Base-by-base conservation (phyloP, 1,140 invertebrate genomes). In the Nomia melanderi region DNA sequence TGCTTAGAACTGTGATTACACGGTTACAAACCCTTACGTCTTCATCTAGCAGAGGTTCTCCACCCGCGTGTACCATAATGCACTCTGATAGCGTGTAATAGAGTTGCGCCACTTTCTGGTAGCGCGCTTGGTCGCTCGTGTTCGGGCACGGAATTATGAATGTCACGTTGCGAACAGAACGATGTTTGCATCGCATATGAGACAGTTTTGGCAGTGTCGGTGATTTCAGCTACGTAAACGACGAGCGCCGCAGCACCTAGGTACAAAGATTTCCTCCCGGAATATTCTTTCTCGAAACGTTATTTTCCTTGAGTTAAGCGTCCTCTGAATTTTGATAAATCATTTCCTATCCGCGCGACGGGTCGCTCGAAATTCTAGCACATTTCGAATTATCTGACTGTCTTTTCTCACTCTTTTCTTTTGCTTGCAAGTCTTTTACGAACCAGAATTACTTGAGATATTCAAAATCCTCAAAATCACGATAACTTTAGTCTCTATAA, bases 51-150 rank as follows among this genome's bases (percentile, higher is more conserved):
- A 31, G 71, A 74, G 78, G 70, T 63, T 73, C 66, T 64, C 83
- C 72, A 63, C 81, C 75, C 77, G 75, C 33, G 64, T 64, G 63
- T 84, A 78, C 81, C 81, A 74, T 86, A 87, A 86, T 83, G 85
- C 78, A 85, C 83, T 78, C 71, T 81, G 74, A 59, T 83, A 79
- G 71, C 50, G 80, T 88, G 84, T 88, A 89, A 90, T 90, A 88
- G 84, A 89, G 88, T 87, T 87, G 84, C 83, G 75, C 82, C 79
- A 86, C 74, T 88, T 89, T 86, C 87, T 85, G 81, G 14, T 54
- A 50, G 39, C 56, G 23, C 33, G 31, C 17, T 41, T 7, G 39
- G 17, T 12, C 23, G 71, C 47, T 62, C 17, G 33, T 25, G n/a
- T 17, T 14, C 50, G n/a, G n/a, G 11, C 36, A 11, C 8, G n/a